A percentile compares a stretch with the other conserved stretches of the same genome.
Evolutionary conservation across 2,797 vertebrate genomes (phyloP).

Genomic region (Peromyscus melanophrys): DNA sequence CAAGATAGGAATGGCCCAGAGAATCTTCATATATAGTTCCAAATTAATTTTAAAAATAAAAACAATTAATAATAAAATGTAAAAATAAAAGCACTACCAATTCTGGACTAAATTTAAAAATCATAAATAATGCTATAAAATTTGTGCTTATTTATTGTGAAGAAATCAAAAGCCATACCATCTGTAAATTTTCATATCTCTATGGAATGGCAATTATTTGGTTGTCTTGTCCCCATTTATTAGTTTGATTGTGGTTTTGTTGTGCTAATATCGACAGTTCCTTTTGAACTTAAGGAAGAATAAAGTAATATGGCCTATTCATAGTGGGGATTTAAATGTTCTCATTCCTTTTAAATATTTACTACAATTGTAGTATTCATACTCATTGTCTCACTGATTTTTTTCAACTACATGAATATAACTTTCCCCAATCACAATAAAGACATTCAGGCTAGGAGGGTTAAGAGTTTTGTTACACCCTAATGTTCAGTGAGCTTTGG

Average conservation of each 20-base stretch:
- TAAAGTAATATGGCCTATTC: background rate
- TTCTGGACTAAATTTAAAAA: slow-evolving; percentile 4
- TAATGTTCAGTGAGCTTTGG: background rate
- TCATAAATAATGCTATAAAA: background rate
- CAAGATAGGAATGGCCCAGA: background rate
- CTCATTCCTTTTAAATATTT: background rate
- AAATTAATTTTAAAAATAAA: background rate
- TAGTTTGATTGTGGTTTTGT: background rate
- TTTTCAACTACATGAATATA: background rate
- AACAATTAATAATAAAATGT: background rate
- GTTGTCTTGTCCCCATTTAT: background rate
- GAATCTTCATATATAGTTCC: background rate
- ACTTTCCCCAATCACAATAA: background rate
- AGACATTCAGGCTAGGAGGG: background rate
- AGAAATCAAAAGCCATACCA: slow-evolving; percentile 13
- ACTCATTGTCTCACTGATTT: background rate
- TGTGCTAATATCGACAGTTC: background rate
- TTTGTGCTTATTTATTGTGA: slow-evolving; percentile 8
- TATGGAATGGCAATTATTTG: background rate
- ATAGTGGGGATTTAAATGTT: background rate
- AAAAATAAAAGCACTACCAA: background rate
- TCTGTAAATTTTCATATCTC: background rate
- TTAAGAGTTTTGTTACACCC: background rate
- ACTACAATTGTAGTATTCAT: background rate
- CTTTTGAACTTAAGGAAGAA: background rate